Percentiles rank a stretch among this genome's conserved stretches.
These are phyloP conservation scores for Gulo gulo DNA, from an alignment of 2,113 vertebrate genomes.

Conservation along the genomic window DNA sequence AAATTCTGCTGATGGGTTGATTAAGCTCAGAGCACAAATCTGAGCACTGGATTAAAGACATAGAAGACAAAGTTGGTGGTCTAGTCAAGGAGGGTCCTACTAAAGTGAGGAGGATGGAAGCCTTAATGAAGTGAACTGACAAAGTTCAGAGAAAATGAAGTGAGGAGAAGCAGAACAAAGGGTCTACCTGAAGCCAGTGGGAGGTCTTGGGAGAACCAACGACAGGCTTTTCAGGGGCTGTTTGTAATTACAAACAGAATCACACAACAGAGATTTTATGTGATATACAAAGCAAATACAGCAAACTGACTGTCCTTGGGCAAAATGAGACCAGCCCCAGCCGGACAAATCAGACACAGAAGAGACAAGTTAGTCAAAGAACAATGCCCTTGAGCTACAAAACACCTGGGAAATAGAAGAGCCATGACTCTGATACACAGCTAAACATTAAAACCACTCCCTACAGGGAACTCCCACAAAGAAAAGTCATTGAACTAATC, in stretches of 20 bases:
- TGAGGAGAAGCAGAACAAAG: neutral
- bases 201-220: neutral
- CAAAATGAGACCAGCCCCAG: neutral
- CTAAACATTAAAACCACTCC: constrained; percentile 3
- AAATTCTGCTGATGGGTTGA: neutral
- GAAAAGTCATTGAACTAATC: neutral
- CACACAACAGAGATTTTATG: neutral
- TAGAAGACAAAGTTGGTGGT: neutral
- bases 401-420: neutral
- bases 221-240: neutral
- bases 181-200: neutral
- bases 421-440: neutral
- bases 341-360: neutral
- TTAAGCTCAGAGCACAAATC: neutral
- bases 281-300: neutral
- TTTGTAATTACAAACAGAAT: neutral
- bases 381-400: neutral
- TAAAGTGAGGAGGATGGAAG: neutral
- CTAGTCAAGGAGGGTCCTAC: neutral
- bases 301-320: neutral
- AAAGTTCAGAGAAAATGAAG: neutral
- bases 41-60: neutral
- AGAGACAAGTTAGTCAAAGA: neutral
- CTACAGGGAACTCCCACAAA: neutral
- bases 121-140: neutral